Conservation (phyloP, 2,797 vertebrate species). For the Pipistrellus nathusii region DNA sequence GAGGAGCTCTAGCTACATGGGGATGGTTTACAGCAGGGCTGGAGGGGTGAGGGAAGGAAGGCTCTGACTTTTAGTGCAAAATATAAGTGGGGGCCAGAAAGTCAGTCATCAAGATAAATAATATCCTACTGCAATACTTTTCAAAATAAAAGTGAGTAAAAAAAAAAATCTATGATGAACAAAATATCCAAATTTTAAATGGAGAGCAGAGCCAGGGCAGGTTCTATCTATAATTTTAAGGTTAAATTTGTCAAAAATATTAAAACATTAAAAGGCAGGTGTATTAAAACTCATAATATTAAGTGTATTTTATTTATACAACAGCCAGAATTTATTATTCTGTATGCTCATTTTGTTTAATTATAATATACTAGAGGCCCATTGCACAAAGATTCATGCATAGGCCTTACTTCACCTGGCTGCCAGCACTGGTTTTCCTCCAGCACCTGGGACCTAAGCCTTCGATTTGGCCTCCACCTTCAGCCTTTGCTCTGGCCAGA, state of each 20-base stretch:
- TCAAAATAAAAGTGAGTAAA: not conserved
- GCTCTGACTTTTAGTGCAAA: not conserved
- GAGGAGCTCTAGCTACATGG: not conserved
- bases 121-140: not conserved
- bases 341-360: not conserved
- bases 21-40: not conserved
- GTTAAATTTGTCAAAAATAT: not conserved
- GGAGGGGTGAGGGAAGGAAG: not conserved
- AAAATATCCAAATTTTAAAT: not conserved
- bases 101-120: not conserved
- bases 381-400: too few relatives aligned
- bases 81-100: not conserved
- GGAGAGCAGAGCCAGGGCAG: accelerated
- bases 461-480: too few relatives aligned
- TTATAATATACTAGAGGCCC: too few relatives aligned
- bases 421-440: too few relatives aligned
- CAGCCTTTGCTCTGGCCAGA: too few relatives aligned
- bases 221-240: not conserved
- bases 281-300: not conserved
- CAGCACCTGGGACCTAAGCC: too few relatives aligned
- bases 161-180: too few relatives aligned
- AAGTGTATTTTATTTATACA: not conserved
- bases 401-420: too few relatives aligned
- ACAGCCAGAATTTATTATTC: not conserved
- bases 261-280: not conserved